Evolutionary conservation across 2,113 vertebrate genomes (phyloP).

Genomic region (Amphiprion ocellaris): DNA sequence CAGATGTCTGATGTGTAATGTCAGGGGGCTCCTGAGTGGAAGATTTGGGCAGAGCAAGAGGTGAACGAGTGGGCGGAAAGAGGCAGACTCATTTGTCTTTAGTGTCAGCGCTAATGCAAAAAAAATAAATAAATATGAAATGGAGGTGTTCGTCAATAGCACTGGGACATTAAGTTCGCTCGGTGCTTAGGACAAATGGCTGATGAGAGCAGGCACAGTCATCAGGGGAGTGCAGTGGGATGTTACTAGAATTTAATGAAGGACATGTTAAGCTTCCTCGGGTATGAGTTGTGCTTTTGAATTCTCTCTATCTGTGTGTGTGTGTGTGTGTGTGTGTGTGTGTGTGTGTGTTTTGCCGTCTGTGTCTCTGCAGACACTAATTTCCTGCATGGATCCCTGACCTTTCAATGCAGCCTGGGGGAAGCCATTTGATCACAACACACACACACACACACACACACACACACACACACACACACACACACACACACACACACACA

Average conservation of each 20-base stretch:
- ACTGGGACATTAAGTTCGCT: slow-evolving; percentile 42
- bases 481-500: no score
- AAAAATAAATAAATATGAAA: slow-evolving; percentile 25
- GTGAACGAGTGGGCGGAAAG: slow-evolving; percentile 51
- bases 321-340: slow-evolving; percentile 38
- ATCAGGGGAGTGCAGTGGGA: slow-evolving; percentile 70
- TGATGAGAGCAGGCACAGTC: slow-evolving; percentile 67
- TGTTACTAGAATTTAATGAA: slow-evolving; percentile 77
- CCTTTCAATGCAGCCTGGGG: slow-evolving; percentile 78
- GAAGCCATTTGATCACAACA: slow-evolving; percentile 76
- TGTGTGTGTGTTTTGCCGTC: slow-evolving; percentile 46
- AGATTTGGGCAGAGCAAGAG: slow-evolving; percentile 66
- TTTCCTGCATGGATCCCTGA: slow-evolving; percentile 83
- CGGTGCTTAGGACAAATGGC: slow-evolving; percentile 57
- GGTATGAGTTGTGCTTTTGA: slow-evolving; percentile 51
- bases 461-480: no score
- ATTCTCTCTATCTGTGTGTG: slow-evolving; percentile 21
- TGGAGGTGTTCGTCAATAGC: slow-evolving; percentile 50
- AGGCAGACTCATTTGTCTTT: slow-evolving; percentile 67
- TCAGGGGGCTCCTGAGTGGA: slow-evolving; percentile 71
- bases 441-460: slow-evolving; percentile 50
- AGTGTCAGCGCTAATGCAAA: slow-evolving; percentile 52
- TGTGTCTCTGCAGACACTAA: slow-evolving; percentile 81
- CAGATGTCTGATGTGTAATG: slow-evolving; percentile 64
- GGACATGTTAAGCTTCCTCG: slow-evolving; percentile 74